Evolutionary conservation across 2,797 vertebrate species (phyloP), one percentile per base, ranked within the genome.

Genomic region (Lepus oiostolus): DNA sequence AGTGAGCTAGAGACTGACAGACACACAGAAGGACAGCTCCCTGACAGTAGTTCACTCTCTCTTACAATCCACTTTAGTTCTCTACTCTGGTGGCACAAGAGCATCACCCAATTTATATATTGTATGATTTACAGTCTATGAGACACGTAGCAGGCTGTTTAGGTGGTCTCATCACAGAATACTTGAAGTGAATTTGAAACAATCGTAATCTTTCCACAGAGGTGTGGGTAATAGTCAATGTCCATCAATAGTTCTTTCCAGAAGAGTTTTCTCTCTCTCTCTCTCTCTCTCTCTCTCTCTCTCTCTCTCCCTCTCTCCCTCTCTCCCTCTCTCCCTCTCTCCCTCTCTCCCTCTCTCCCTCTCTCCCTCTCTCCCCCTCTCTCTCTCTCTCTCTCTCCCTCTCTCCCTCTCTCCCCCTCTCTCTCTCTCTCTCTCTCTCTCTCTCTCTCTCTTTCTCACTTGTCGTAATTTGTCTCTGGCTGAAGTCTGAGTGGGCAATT

Each of bases 141-240:
- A 35, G 54, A 85, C 28, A 71, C 32, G 12, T 11, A 54, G 16
- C 22, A 65, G 79, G 12, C 67, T 93, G 4, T 42, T 67, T 85
- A 26, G n/a, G 13, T 71, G 74, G 30, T 83, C 14, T 70, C 32
- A 74, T 75, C 42, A 71, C 5, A 38, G 9, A 4, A 65, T 42
- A 63, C 28, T 63, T 90, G 5, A 65, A 47, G 32, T 83, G 47
- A 93, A 85, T 62, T 42, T 24, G 65, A 90, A 67, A 10, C 22
- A 42, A 35, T n/a, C 28, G 21, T 91, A 35, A 76, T 67, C 28
- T 12, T 93, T 60, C 19, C 72, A 50, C 10, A 19, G 17, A 92
- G 17, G n/a, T 8, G 5, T 82, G 7, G 1, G 9, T 80, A 7
- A 30, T 65, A 54, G 7, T 88, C 67, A 88, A n/a, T 30, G n/a